Conservation (phyloP, 2,113 vertebrate species). For the Microcebus lehilahytsara region DNA sequence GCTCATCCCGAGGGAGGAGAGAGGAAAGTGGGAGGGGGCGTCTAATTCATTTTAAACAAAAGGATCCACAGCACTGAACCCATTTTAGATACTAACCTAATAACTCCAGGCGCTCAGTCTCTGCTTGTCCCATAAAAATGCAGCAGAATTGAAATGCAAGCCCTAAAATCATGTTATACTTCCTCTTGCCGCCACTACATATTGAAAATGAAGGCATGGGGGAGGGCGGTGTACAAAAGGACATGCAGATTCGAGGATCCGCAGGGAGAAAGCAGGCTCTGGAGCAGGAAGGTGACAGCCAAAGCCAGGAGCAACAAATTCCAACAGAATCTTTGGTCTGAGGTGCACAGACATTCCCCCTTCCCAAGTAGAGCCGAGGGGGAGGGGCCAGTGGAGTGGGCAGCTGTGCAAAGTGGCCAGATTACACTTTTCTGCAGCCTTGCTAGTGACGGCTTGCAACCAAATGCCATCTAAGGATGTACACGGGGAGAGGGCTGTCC, state of each 20-base stretch:
- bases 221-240: background rate
- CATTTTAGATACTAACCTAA: conserved; percentile 62
- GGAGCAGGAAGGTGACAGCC: conserved; percentile 34
- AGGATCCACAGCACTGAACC: background rate
- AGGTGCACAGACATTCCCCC: background rate
- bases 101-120: conserved; percentile 19
- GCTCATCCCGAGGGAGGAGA: background rate
- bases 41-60: conserved; percentile 64
- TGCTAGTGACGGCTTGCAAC: conserved; percentile 41
- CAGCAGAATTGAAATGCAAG: background rate
- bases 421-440: background rate
- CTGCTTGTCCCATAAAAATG: conserved; percentile 59
- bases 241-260: background rate
- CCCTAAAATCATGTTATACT: background rate
- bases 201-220: background rate
- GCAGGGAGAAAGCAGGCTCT: background rate
- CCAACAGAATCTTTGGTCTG: background rate
- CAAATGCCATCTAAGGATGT: conserved; percentile 45
- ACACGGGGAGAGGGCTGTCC: background rate
- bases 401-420: background rate
- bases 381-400: background rate
- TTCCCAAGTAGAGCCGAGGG: background rate
- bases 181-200: background rate
- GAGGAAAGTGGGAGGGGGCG: background rate
- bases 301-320: background rate